Base-by-base conservation (phyloP, 1,140 invertebrate species). In the Brachionus angularis region DNA sequence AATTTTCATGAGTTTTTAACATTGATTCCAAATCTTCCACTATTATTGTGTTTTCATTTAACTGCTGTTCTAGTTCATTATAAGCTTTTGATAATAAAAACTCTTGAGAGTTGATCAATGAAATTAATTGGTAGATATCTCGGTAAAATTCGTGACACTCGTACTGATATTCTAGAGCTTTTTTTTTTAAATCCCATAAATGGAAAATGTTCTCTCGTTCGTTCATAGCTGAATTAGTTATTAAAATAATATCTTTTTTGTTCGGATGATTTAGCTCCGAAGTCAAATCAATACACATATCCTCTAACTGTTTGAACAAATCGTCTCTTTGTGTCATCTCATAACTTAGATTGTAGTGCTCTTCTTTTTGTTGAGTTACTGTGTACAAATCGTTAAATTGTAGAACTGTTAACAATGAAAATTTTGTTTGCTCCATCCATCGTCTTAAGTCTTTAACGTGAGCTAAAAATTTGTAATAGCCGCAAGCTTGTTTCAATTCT, bases 141-240 rank as follows among this genome's bases (percentile, higher is more conserved):
- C 42, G 25, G 7, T 67, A 67, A 23, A 67, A 67, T 42, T 50
- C 42, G 23, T 67, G 62, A 67, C 62, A 67, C 29, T 67, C 62
- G 12, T 3, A 10, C 23, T 67, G 62, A n/a, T 39, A 67, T 1
- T 67, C 62, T 0, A 67, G 16, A 2, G 47, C 16, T 1, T 33
- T n/a, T 4, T 67, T 67, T 31, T 50, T 46, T 5, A 47, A 31
- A 12, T n/a, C 29, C 62, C 62, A 67, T 3, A 31, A 29, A n/a
- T 67, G 36, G 16, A 67, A 44, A 1, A 67, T 12, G 33, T 29
- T 34, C 18, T 67, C 62, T 47, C 62, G n/a, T 5, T 14, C 18
- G 12, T 50, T 46, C 62, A 67, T 67, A 7, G 3, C 8, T 5
- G 46, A 39, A 25, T 67, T 50, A 3, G 62, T 67, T 2, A 16